Evolutionary conservation across 2,797 vertebrate genomes (phyloP).

Genomic region (Denticeps clupeoides): DNA sequence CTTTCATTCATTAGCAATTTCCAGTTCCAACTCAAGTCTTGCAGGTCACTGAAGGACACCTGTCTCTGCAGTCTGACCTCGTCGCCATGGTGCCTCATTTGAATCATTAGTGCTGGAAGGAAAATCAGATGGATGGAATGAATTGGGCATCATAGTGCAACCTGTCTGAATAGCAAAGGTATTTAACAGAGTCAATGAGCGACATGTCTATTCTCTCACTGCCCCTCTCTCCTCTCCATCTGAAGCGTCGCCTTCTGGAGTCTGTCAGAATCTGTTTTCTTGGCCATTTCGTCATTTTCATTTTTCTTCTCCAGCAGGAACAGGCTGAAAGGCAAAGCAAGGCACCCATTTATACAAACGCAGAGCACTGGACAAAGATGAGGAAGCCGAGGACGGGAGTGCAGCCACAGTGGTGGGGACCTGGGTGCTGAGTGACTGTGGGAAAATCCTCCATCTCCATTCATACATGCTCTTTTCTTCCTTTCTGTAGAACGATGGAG

Average conservation of each 20-base stretch:
- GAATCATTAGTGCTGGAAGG: too few species aligned
- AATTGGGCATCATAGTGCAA: too few species aligned
- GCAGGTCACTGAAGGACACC: too few species aligned
- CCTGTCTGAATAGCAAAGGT: too few species aligned
- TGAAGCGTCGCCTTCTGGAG: too few species aligned
- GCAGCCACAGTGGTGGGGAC: constrained; percentile 90
- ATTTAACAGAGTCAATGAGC: too few species aligned
- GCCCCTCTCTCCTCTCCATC: not conserved
- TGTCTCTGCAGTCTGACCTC: too few species aligned
- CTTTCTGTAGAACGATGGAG: constrained; percentile 90
- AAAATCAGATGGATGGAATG: too few species aligned
- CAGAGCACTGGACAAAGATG: constrained; percentile 82
- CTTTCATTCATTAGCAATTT: too few species aligned
- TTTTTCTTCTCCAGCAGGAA: constrained; percentile 75
- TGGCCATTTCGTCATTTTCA: constrained; percentile 55
- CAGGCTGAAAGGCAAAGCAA: constrained; percentile 63
- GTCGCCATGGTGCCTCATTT: too few species aligned
- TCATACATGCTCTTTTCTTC: constrained; percentile 87
- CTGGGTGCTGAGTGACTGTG: constrained; percentile 98
- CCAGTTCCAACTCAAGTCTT: too few species aligned
- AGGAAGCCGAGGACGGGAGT: constrained; percentile 55
- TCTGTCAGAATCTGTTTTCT: constrained; percentile 10
- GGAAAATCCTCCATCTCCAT: constrained; percentile 99
- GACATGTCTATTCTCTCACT: not conserved
- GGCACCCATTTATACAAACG: constrained; percentile 92